phyloP scores from a whole-genome alignment of 1,140 invertebrate species.

The Reticulitermes speratus region DNA sequence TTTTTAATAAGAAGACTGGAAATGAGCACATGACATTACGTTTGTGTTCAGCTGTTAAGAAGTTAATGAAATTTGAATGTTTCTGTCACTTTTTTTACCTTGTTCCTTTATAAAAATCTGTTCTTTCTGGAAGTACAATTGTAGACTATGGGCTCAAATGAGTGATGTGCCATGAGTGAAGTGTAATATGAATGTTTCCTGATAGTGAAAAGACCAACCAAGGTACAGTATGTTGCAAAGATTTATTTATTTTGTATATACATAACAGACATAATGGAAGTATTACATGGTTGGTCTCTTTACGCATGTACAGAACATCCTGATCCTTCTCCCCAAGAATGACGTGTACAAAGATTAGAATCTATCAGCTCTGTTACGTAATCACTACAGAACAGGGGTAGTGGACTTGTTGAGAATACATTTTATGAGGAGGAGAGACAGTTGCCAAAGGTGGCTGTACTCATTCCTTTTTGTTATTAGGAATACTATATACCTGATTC shows the following conservation, averaged over 20 bases:
- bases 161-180: slow-evolving; percentile 12
- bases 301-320: slow-evolving; percentile 27
- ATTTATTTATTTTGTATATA: slow-evolving; percentile 39
- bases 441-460: slow-evolving; percentile 26
- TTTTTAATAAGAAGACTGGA: slow-evolving; percentile 24
- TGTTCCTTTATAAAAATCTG: slow-evolving; percentile 25
- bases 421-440: slow-evolving; percentile 20
- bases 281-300: slow-evolving; percentile 34
- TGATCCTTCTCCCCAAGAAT: slow-evolving; percentile 21
- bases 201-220: slow-evolving; percentile 8
- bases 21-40: neutral
- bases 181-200: slow-evolving; percentile 1
- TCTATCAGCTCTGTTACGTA: slow-evolving; percentile 20
- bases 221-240: slow-evolving; percentile 30
- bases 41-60: neutral
- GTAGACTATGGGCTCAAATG: slow-evolving; percentile 14
- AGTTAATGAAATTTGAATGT: slow-evolving; percentile 26
- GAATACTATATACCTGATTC: slow-evolving; percentile 27
- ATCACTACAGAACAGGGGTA: slow-evolving; percentile 26
- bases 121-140: slow-evolving; percentile 29
- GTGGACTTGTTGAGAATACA: slow-evolving; percentile 30
- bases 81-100: slow-evolving; percentile 14
- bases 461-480: slow-evolving; percentile 33
- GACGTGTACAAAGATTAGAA: slow-evolving; percentile 32
- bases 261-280: slow-evolving; percentile 27